Evolutionary conservation across 2,888 invertebrate species (phyloP).

Genomic region (Loripinus fragilis): DNA sequence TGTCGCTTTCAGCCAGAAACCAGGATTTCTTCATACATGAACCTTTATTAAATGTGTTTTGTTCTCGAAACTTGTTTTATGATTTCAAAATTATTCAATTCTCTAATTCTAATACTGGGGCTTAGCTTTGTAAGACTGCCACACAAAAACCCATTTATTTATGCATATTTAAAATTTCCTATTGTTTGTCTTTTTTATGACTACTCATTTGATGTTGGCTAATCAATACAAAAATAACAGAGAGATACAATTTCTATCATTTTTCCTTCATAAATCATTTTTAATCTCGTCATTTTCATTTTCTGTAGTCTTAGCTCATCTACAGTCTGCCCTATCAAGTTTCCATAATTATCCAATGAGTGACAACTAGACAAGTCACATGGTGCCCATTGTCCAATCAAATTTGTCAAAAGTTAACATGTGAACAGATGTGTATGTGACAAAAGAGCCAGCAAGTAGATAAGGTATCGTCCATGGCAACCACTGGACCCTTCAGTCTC

Average conservation of each 20-base stretch:
- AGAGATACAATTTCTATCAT: conserved; percentile 13
- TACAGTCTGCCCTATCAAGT: conserved; percentile 2
- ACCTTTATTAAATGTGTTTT: conserved; percentile 10
- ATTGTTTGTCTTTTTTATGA: conserved; percentile 11
- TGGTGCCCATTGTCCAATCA: conserved; percentile 17
- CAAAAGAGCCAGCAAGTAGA: conserved; percentile 18
- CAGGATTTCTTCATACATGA: background rate
- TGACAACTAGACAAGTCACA: conserved; percentile 13
- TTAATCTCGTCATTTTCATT: conserved; percentile 15
- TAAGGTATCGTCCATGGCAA: conserved; percentile 12
- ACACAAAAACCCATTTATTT: background rate
- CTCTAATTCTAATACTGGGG: background rate
- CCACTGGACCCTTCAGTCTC: conserved; percentile 8
- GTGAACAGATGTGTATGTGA: conserved; percentile 15
- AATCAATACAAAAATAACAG: conserved; percentile 15
- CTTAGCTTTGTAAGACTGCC: background rate
- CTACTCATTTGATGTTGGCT: background rate
- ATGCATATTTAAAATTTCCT: background rate
- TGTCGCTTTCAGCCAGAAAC: background rate
- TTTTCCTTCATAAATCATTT: conserved; percentile 14
- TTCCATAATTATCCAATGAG: conserved; percentile 13
- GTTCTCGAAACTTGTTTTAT: background rate
- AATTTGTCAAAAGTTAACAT: conserved; percentile 14
- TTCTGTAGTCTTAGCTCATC: conserved; percentile 13
- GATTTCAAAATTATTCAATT: background rate